A percentile compares a stretch with the other conserved stretches of the same genome.
Evolutionary conservation across 2,113 vertebrate genomes (phyloP).

Genomic region (Malaclemys terrapin): DNA sequence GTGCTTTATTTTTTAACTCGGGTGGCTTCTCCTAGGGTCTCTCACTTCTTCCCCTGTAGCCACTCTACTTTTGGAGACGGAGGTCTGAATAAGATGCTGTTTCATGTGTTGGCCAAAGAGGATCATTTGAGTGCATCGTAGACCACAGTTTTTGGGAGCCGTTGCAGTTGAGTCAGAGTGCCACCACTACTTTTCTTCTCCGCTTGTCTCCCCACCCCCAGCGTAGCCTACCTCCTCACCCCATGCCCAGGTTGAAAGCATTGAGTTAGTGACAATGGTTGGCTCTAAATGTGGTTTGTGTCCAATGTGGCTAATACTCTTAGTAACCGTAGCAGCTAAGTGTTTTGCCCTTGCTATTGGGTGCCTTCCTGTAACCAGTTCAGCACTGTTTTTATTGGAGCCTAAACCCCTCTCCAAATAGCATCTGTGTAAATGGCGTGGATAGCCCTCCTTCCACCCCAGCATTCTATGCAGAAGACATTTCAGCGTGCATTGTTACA

Average conservation of each 20-base stretch:
- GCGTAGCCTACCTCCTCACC: neutral
- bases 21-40: neutral
- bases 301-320: accelerated
- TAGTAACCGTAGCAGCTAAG: neutral
- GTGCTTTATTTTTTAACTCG: neutral
- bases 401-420: too few relatives aligned
- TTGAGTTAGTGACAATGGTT: neutral
- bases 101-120: neutral
- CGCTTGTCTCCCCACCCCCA: neutral
- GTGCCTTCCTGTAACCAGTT: neutral
- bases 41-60: neutral
- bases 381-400: too few relatives aligned
- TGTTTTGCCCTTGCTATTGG: neutral
- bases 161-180: neutral
- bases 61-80: neutral
- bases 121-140: neutral
- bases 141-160: neutral
- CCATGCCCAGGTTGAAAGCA: neutral
- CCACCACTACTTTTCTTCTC: neutral
- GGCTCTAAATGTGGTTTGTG: neutral
- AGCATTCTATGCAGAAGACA: too few relatives aligned
- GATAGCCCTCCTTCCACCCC: too few relatives aligned
- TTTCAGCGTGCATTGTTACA: too few relatives aligned
- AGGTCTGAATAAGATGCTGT: neutral
- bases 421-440: too few relatives aligned